Evolutionary conservation across 1,140 invertebrate species (phyloP).

Genomic region (Melipona quadrifasciata): DNA sequence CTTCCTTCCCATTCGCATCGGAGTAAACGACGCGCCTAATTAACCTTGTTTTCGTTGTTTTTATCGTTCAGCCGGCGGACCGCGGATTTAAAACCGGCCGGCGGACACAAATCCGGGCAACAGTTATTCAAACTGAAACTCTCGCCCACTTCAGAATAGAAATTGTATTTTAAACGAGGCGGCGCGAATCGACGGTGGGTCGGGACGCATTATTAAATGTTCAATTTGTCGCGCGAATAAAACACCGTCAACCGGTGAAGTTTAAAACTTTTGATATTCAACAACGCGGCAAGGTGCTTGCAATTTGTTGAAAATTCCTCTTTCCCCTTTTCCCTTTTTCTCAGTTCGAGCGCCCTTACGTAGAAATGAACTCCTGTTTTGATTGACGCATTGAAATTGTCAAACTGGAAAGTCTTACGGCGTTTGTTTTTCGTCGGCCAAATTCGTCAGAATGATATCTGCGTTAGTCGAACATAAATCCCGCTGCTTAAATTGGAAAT

Average conservation of each 20-base stretch:
- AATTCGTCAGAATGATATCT: neutral
- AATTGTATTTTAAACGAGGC: slow-evolving; percentile 7
- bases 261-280: slow-evolving; percentile 5
- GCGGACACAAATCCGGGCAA: neutral
- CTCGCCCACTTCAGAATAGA: neutral
- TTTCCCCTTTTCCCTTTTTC: neutral
- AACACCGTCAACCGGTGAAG: neutral
- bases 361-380: neutral
- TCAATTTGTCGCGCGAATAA: slow-evolving; percentile 23
- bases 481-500: too few species aligned
- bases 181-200: neutral
- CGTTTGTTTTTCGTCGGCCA: neutral
- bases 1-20: neutral
- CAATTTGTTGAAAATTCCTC: neutral
- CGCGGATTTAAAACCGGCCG: neutral
- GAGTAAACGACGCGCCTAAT: slow-evolving; percentile 17
- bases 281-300: neutral
- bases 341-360: neutral
- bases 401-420: neutral
- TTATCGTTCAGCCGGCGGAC: neutral
- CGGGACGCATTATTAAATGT: slow-evolving; percentile 12
- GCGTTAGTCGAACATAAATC: neutral
- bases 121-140: slow-evolving; percentile 20
- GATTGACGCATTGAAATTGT: neutral
- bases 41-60: slow-evolving; percentile 32